phyloP scores from a whole-genome alignment of 2,113 vertebrate genomes.

The Brachyhypopomus occidentalis region DNA sequence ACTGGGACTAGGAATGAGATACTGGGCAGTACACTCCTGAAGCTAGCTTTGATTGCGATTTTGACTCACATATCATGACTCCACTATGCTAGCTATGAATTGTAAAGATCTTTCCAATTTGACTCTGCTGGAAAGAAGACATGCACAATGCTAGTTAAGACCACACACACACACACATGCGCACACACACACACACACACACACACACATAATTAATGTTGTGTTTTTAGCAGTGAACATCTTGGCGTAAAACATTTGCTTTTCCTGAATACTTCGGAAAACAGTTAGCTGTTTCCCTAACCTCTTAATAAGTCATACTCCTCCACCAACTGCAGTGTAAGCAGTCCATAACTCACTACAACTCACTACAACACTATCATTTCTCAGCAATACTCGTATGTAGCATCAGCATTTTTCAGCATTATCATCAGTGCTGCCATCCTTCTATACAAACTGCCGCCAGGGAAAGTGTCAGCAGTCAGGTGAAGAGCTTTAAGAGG shows the following conservation, averaged over 20 bases:
- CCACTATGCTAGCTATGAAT: neutral
- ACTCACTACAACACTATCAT: neutral
- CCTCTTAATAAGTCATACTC: conserved; percentile 10
- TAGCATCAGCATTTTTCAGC: neutral
- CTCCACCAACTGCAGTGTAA: neutral
- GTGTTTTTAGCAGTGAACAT: neutral
- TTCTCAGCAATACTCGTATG: neutral
- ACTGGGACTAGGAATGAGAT: neutral
- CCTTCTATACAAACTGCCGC: neutral
- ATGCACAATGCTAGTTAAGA: neutral
- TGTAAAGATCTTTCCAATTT: neutral
- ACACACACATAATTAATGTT: neutral
- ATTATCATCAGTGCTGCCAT: neutral
- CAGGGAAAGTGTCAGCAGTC: neutral
- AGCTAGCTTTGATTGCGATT: neutral
- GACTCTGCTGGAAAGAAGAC: neutral
- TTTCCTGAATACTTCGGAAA: neutral
- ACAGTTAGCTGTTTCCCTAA: neutral
- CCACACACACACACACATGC: neutral
- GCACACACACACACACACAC: too few relatives aligned
- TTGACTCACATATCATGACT: neutral
- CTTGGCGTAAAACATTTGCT: neutral
- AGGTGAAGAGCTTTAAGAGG: neutral
- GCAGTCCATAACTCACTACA: conserved; percentile 7
- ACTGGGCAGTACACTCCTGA: neutral